Base-by-base conservation (phyloP, 2,113 vertebrate genomes). In the Triplophysa dalaica region DNA sequence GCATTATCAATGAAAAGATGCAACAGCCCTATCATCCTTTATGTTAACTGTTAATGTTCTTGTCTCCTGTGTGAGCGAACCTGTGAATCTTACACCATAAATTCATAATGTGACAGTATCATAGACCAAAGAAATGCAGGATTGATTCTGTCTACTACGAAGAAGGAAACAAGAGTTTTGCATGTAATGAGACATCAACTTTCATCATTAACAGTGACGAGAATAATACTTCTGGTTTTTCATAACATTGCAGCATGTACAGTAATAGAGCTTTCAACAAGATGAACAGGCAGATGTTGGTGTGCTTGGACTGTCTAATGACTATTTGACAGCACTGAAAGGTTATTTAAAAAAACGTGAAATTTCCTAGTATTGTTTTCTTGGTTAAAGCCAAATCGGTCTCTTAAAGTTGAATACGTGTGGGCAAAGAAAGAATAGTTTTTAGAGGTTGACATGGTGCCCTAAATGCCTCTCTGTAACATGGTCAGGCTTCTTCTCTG, bases 391-490 rank as follows among this genome's bases (percentile, higher is more conserved):
- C 21, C 26, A 60, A 22, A 73, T 43, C 17, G 26, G 8, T 13
- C 14, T 62, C 19, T 2, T 16, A 21, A 41, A 26, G 48, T 66
- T 63, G 48, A 19, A 24, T 16, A 45, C 26, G 17, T 43, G 54
- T 63, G 19, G 8, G 69, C 83, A 79, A 88, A 88, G 78, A 77
- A 33, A 80, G 67, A 60, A 82, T 64, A 82, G 84, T 86, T 78
- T 79, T 41, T 62, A 29, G 69, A 68, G 73, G 65, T 22, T 70
- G 68, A 83, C 81, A 85, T 72, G 1, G 56, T 52, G 21, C 77
- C 79, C 2, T 76, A 73, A 43, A 83, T 52, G 79, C 85, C 79
- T 79, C 50, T 69, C 29, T 66, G 24, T 73, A 77, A 78, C 83
- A 72, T 77, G 24, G 64, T 8, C 43, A 69, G 66, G 83, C 69